phyloP scores from a whole-genome alignment of 2,797 vertebrate genomes.

The Argya squamiceps region DNA sequence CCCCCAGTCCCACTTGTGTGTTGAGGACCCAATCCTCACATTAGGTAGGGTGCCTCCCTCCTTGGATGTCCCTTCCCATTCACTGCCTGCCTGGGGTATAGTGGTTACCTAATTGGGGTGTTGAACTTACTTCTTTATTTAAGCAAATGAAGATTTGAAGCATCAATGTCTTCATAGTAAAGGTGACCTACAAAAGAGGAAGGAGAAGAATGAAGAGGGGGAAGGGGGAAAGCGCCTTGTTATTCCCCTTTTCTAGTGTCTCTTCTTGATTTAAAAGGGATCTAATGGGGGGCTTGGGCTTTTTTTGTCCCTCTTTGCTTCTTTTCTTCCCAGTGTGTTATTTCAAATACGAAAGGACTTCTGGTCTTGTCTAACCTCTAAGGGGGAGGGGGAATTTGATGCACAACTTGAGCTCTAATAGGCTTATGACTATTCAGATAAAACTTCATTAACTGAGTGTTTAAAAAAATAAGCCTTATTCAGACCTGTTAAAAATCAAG shows the following conservation, averaged over 20 bases:
- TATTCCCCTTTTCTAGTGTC: not conserved
- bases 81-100: fast-evolving
- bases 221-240: not conserved
- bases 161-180: slow-evolving; percentile 17
- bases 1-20: fast-evolving
- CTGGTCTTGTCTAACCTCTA: slow-evolving; percentile 51
- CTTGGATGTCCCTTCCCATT: not conserved
- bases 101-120: not conserved
- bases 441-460: slow-evolving; percentile 51
- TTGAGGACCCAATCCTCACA: fast-evolving
- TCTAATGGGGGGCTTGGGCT: slow-evolving; percentile 2
- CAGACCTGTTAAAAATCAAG: slow-evolving; percentile 22
- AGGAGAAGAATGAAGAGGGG: not conserved
- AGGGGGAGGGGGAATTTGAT: not conserved
- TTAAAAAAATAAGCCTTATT: slow-evolving; percentile 32
- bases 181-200: slow-evolving; percentile 40
- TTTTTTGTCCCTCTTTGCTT: slow-evolving; percentile 47
- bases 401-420: slow-evolving; percentile 6
- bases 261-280: slow-evolving; percentile 20
- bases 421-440: slow-evolving; percentile 49
- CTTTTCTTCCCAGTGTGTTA: slow-evolving; percentile 5
- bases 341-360: slow-evolving; percentile 44
- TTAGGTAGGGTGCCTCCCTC: not conserved
- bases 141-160: slow-evolving; percentile 31
- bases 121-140: not conserved